Evolutionary conservation across 2,888 invertebrate species (phyloP), one percentile per base, ranked within the genome.

Genomic region (Tribolium freemani): DNA sequence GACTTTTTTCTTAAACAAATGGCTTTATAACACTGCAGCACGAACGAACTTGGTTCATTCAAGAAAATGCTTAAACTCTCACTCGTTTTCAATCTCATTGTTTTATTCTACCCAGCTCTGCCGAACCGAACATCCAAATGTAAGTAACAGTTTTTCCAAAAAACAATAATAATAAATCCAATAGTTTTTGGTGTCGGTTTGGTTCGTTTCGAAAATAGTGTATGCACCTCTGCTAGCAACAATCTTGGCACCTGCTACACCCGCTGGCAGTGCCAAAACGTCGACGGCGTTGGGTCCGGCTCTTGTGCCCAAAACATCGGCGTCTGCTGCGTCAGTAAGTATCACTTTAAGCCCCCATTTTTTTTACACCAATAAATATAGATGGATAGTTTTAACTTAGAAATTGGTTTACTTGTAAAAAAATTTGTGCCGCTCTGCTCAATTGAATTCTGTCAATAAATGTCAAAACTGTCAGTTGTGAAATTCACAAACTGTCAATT

Each of bases 291-390:
- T 5, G 87, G 91, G 46, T 92, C 93, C 0, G 95, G 94, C 8
- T 87, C 86, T 8, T 96, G 96, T 83, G 94, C 93, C 2, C 87
- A 86, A 21, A 89, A 90, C 67, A 90, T 93, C 80, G 96, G 95
- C 2, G 90, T 93, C 69, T 96, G 96, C 83, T 96, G 96, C 83
- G 90, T 95, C 72, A 92, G 96, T 96, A 88, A 90, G 91, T 88
- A 9, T 4, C 5, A 46, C 13, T 21, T 20, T 0, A 1, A 6
- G n/a, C 4, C 16, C 16, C 38, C 2, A 9, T 5, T 2, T 48
- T 13, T 46, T 1, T 58, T 8, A 45, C 1, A 4, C 2, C 11
- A 45, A n/a, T 10, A 16, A 16, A 16, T 16, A n/a, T n/a, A n/a
- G n/a, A n/a, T n/a, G n/a, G n/a, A n/a, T n/a, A n/a, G n/a, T n/a